Conservation (phyloP, 2,797 vertebrate species). For the Onychomys arenicola region DNA sequence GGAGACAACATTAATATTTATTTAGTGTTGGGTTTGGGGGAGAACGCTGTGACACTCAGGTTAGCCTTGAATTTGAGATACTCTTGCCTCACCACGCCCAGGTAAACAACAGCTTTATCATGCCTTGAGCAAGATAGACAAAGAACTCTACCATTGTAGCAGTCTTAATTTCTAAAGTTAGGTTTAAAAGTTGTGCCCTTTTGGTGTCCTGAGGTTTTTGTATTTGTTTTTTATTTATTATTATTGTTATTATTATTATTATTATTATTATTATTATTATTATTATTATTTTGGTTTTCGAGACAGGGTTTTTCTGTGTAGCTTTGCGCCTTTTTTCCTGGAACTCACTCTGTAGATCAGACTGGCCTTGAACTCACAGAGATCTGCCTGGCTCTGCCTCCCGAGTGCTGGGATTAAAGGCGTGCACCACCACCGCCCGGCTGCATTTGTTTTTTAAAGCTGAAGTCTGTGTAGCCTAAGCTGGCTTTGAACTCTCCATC, state of each 20-base stretch:
- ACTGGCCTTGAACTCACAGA: no score
- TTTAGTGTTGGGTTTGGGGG: background rate
- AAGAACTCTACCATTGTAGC: background rate
- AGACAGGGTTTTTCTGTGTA: no score
- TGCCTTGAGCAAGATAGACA: background rate
- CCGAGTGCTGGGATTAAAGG: no score
- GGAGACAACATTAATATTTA: background rate
- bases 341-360: no score
- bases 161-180: constrained; percentile 17
- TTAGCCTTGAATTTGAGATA: background rate
- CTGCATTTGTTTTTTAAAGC: background rate
- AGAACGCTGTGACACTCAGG: background rate
- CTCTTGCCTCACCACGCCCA: background rate
- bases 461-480: background rate
- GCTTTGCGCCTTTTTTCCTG: no score
- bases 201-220: background rate
- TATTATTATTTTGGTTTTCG: no score
- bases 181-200: constrained; percentile 11
- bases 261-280: no score
- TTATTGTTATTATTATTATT: no score
- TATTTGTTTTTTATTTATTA: no score
- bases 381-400: no score
- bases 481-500: background rate
- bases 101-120: background rate
- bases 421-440: no score